Conservation (phyloP, 2,113 vertebrate genomes). For the Zosterops japonicus region DNA sequence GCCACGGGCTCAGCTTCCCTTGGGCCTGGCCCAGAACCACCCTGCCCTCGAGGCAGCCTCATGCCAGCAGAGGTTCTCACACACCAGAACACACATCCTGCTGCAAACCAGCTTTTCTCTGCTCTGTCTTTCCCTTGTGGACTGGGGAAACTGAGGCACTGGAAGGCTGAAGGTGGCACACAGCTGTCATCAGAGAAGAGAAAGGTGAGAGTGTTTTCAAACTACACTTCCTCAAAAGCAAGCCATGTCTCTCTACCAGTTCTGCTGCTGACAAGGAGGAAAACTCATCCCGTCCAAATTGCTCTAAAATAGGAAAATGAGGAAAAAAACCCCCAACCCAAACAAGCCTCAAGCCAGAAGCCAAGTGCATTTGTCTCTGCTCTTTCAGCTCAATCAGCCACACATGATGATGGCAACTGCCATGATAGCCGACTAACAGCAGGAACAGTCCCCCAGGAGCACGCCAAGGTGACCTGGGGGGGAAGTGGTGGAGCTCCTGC, state of each 20-base stretch:
- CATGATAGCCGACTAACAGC: not conserved
- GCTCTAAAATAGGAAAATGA: not conserved
- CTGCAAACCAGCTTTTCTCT: not conserved
- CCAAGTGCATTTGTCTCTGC: not conserved
- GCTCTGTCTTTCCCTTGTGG: not conserved
- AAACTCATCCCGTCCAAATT: not conserved
- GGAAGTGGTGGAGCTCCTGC: not conserved
- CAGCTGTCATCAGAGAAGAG: not conserved
- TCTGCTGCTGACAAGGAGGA: not conserved
- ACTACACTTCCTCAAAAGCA: not conserved
- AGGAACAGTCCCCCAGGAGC: not conserved
- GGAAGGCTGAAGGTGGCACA: not conserved
- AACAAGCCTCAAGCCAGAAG: not conserved
- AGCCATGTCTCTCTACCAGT: not conserved
- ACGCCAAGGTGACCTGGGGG: constrained; percentile 53
- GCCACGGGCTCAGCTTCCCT: not conserved
- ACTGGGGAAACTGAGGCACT: not conserved
- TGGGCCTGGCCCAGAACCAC: not conserved
- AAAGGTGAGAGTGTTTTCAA: not conserved
- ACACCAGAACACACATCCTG: not conserved
- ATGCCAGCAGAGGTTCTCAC: not conserved
- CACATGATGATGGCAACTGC: not conserved
- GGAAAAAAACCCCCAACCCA: not conserved
- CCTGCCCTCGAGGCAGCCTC: not conserved
- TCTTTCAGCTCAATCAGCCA: not conserved